These are phyloP conservation scores for Operophtera brumata DNA, from an alignment of 2,888 invertebrate genomes.

Conservation along the genomic window DNA sequence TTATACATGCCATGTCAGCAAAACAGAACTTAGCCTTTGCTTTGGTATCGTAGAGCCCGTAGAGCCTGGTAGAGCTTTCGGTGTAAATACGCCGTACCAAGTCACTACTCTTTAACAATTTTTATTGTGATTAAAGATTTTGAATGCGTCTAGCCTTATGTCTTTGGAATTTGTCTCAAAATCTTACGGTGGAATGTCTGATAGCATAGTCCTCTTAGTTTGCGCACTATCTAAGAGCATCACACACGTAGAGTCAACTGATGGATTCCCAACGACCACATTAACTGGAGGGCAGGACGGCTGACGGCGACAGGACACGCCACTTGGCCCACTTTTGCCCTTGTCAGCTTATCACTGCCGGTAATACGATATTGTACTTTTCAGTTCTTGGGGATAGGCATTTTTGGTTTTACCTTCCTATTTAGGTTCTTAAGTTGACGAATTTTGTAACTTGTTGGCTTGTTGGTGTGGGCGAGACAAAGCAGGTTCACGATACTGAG, in stretches of 20 bases:
- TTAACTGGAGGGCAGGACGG: slow-evolving; percentile 1
- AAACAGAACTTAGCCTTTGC: background rate
- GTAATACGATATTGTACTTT: slow-evolving; percentile 10
- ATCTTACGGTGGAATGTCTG: no score
- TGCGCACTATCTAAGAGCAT: background rate
- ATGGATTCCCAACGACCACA: background rate
- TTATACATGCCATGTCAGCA: no score
- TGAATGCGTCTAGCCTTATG: background rate
- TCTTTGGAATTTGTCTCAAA: background rate
- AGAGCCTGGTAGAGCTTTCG: no score
- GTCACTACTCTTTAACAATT: background rate
- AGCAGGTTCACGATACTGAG: slow-evolving; percentile 2
- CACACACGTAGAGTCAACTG: background rate
- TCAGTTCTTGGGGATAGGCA: background rate
- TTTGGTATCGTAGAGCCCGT: no score
- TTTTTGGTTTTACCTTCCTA: no score
- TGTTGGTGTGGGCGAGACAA: slow-evolving; percentile 13
- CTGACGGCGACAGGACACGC: slow-evolving; percentile 54
- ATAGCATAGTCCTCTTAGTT: no score
- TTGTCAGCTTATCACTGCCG: slow-evolving; percentile 30
- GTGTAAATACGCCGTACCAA: no score
- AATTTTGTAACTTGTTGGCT: background rate
- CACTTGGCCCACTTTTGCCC: slow-evolving; percentile 55
- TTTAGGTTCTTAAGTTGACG: background rate
- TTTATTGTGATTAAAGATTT: background rate